Evolutionary conservation across 2,888 invertebrate genomes (phyloP), one percentile per base, ranked within the genome.

Genomic region (Eupithecia pulchellata): DNA sequence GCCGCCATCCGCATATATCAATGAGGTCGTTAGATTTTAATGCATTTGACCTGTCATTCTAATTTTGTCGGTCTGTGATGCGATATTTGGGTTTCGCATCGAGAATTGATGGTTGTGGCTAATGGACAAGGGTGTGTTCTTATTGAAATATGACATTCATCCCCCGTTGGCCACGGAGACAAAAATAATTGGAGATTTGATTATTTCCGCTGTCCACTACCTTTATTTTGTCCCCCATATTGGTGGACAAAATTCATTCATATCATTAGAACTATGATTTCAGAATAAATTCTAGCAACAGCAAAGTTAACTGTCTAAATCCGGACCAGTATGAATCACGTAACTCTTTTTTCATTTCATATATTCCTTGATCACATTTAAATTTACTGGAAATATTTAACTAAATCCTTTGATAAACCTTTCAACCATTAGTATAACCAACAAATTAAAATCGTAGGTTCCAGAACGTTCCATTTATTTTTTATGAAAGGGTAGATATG

Each of bases 41-140:
- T 63, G 63, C 39, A 60, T 47, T 63, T 69, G 69, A 66, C 69
- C 66, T 61, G 72, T 69, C 72, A 64, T 69, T 55, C 67, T 64
- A 27, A 69, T 73, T 69, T 69, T 60, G 69, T 60, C 58, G 58
- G 29, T 60, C 30, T 32, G 29, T 58, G 32, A 60, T 60, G 29
- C 32, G 58, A 60, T 60, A 60, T 60, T 60, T 60, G 29, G 58
- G 58, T 30, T 52, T 52, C 52, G 52, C 8, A n/a, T 61, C 66
- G 57, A 42, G 25, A 27, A 61, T 69, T 25, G 55, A 32, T 14
- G 17, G 69, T 30, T 14, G 58, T 60, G 58, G 58, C 32, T 71
- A n/a, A 6, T 34, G 58, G 32, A 6, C 69, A 60, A 75, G 39
- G 74, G 34, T 13, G 36, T 13, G 25, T 32, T 17, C 60, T 71